phyloP scores from a whole-genome alignment of 2,797 vertebrate species.

The Coregonus suidteri region DNA sequence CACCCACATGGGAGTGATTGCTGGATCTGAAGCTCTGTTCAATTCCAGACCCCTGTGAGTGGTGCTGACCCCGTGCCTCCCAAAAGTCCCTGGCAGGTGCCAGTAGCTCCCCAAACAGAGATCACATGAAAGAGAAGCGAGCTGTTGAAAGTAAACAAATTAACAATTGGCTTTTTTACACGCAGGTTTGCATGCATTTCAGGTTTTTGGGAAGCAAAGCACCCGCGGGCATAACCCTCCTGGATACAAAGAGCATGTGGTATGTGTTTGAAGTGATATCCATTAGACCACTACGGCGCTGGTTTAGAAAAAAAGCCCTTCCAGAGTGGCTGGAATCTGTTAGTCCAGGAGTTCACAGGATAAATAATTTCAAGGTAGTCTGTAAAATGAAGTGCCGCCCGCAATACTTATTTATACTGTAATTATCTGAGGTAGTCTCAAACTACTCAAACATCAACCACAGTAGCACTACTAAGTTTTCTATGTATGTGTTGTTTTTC shows the following conservation, averaged over 20 bases:
- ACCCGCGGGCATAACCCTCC: constrained; percentile 53
- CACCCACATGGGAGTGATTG: constrained; percentile 45
- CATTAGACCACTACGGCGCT: constrained; percentile 32
- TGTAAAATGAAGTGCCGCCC: not conserved
- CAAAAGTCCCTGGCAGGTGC: constrained; percentile 46
- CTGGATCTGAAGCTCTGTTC: not conserved
- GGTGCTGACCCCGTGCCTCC: constrained; percentile 6
- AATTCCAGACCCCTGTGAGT: constrained; percentile 24
- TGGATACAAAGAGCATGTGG: constrained; percentile 43
- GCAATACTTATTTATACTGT: not conserved
- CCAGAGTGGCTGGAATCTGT: constrained; percentile 12
- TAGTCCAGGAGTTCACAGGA: constrained; percentile 26
- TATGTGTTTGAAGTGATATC: constrained; percentile 58
- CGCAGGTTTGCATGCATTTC: constrained; percentile 35
- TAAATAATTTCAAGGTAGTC: not conserved
- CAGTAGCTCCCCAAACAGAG: constrained; percentile 49
- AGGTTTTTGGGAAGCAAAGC: constrained; percentile 39
- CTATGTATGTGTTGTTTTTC: not conserved
- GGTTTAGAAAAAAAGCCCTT: constrained; percentile 21
- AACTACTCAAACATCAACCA: not conserved
- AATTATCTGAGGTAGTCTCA: not conserved
- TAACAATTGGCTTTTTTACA: constrained; percentile 55
- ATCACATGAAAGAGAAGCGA: constrained; percentile 49
- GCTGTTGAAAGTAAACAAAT: constrained; percentile 68
- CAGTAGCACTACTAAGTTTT: not conserved